These are phyloP conservation scores for Chloroclystis v-ata DNA, from an alignment of 2,888 invertebrate species.

Conservation along the genomic window DNA sequence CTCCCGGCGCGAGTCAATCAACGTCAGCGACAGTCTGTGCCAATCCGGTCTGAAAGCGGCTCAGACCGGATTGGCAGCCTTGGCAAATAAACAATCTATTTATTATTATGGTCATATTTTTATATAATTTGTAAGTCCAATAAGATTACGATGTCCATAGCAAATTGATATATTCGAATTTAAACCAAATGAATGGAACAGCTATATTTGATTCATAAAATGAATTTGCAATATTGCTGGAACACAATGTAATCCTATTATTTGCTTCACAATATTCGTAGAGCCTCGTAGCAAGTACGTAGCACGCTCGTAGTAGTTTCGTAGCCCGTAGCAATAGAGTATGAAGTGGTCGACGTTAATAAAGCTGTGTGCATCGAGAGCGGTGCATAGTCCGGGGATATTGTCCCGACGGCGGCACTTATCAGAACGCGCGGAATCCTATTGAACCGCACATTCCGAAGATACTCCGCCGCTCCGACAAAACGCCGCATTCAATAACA, in stretches of 20 bases:
- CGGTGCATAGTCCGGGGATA: constrained; percentile 5
- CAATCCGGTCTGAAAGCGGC: no score
- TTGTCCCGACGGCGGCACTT: not conserved
- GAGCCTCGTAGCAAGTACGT: constrained; percentile 4
- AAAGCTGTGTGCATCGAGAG: not conserved
- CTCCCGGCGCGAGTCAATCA: constrained; percentile 4
- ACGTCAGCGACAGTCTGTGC: not conserved
- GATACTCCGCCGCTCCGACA: constrained; percentile 20
- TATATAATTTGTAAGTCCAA: no score
- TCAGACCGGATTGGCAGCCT: no score
- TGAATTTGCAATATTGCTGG: no score
- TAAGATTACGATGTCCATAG: constrained; percentile 1
- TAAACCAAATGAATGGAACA: no score
- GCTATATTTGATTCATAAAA: no score
- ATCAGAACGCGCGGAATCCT: constrained; percentile 14
- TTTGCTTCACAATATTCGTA: no score
- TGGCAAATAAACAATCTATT: no score
- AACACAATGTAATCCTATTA: no score
- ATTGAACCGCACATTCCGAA: constrained; percentile 19
- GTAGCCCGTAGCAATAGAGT: constrained; percentile 1
- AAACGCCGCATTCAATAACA: constrained; percentile 31
- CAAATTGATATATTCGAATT: no score
- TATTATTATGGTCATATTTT: no score
- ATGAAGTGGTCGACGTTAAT: not conserved
- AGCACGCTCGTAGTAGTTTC: constrained; percentile 6